These are phyloP conservation scores for Ceryle rudis DNA, from an alignment of 2,797 vertebrate species.

Conservation along the genomic window DNA sequence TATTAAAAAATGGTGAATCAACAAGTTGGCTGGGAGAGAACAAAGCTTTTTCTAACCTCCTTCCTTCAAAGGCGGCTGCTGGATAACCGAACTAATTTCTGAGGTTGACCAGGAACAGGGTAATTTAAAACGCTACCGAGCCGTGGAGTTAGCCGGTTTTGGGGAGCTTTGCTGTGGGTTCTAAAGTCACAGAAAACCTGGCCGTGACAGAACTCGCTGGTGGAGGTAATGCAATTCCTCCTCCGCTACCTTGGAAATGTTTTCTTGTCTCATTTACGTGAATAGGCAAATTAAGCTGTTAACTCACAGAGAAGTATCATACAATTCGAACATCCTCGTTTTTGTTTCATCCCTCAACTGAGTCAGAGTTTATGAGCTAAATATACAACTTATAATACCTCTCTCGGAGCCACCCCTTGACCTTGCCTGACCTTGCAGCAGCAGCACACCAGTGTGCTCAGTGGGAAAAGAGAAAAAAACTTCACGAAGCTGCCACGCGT, in stretches of 20 bases:
- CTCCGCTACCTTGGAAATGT: slow-evolving; percentile 7
- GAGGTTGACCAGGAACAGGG: neutral
- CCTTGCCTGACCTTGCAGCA: neutral
- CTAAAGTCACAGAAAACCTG: neutral
- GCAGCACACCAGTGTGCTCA: neutral
- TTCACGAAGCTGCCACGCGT: fast-evolving
- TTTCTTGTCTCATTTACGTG: slow-evolving; percentile 5
- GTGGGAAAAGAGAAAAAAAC: neutral
- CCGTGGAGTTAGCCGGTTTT: neutral
- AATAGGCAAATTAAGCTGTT: slow-evolving; percentile 44
- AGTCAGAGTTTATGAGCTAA: slow-evolving; percentile 34
- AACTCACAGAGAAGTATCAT: neutral
- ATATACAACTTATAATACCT: neutral
- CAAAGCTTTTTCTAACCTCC: slow-evolving; percentile 4
- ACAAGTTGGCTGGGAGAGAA: slow-evolving; percentile 52
- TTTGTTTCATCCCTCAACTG: slow-evolving; percentile 29
- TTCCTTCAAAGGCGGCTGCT: neutral
- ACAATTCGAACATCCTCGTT: neutral
- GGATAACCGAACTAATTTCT: neutral
- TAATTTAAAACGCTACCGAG: neutral
- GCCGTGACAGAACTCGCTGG: neutral
- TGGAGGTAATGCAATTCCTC: slow-evolving; percentile 51
- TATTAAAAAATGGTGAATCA: slow-evolving; percentile 65
- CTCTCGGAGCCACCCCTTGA: neutral
- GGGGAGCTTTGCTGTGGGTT: neutral